Conservation (phyloP, 2,797 vertebrate genomes). For the Pogonophryne albipinna region DNA sequence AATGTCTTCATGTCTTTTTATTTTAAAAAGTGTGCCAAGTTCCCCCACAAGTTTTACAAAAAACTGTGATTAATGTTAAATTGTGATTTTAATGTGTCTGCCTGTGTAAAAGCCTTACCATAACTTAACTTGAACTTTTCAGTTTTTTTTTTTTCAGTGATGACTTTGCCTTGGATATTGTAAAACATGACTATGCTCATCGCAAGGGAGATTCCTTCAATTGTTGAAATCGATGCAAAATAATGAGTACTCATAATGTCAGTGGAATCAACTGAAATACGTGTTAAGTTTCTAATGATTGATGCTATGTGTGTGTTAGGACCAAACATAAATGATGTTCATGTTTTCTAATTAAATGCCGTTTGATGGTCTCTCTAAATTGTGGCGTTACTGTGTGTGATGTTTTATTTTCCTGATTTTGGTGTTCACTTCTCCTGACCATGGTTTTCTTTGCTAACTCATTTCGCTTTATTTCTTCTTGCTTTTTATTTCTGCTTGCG, state of each 20-base stretch:
- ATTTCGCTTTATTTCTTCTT: no score
- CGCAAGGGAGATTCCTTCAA: slow-evolving; percentile 11
- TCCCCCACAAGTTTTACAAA: background rate
- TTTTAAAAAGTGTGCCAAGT: slow-evolving; percentile 35
- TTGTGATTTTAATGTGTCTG: slow-evolving; percentile 49
- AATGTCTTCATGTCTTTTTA: background rate
- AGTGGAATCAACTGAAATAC: slow-evolving; percentile 18
- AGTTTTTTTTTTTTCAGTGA: slow-evolving; percentile 1
- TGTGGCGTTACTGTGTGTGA: background rate
- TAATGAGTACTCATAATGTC: slow-evolving; percentile 19
- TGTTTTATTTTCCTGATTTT: background rate
- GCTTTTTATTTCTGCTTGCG: background rate
- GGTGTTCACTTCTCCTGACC: background rate
- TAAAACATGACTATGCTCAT: slow-evolving; percentile 29
- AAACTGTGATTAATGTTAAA: slow-evolving; percentile 1
- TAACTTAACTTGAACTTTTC: slow-evolving; percentile 55
- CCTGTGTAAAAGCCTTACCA: slow-evolving; percentile 64
- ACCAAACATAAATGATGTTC: slow-evolving; percentile 72
- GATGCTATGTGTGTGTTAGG: slow-evolving; percentile 48
- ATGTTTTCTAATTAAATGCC: slow-evolving; percentile 81
- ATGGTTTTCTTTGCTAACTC: no score
- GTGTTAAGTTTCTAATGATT: slow-evolving; percentile 47
- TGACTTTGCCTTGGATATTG: slow-evolving; percentile 45
- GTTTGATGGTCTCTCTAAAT: slow-evolving; percentile 53
- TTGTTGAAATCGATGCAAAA: slow-evolving; percentile 32